phyloP scores from a whole-genome alignment of 2,888 invertebrate species.

The Zhuqinia jingwanae region DNA sequence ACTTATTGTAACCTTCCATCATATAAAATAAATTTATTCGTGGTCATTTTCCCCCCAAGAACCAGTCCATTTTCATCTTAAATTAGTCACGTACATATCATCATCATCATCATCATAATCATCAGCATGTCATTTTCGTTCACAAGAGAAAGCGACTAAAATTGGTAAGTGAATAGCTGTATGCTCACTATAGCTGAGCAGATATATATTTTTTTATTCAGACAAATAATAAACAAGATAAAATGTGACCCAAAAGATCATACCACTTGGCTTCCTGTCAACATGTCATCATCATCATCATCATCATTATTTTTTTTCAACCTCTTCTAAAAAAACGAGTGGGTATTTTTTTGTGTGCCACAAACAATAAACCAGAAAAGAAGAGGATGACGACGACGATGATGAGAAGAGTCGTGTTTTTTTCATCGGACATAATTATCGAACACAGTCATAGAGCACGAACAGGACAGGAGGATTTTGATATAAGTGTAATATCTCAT shows the following conservation, averaged over 20 bases:
- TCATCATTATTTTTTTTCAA: not conserved
- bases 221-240: conserved; percentile 65
- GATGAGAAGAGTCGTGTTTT: conserved; percentile 6
- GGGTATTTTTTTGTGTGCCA: not conserved
- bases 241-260: conserved; percentile 64
- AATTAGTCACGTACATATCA: conserved; percentile 28
- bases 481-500: conserved; percentile 1
- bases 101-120: not conserved
- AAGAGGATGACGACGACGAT: no score
- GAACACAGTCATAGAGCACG: conserved; percentile 33
- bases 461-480: not conserved
- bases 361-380: not conserved
- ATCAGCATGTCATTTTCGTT: no score
- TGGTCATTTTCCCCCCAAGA: not conserved
- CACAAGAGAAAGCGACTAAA: conserved; percentile 4
- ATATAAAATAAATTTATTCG: no score
- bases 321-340: not conserved
- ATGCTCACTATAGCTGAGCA: no score
- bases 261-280: conserved; percentile 67
- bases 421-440: conserved; percentile 49
- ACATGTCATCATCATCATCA: conserved; percentile 52
- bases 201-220: conserved; percentile 38
- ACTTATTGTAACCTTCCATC: conserved; percentile 1
- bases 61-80: not conserved
- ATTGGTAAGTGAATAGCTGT: conserved; percentile 30